Conservation (phyloP, 1,140 invertebrate genomes). For the Drosophila sproati region DNA sequence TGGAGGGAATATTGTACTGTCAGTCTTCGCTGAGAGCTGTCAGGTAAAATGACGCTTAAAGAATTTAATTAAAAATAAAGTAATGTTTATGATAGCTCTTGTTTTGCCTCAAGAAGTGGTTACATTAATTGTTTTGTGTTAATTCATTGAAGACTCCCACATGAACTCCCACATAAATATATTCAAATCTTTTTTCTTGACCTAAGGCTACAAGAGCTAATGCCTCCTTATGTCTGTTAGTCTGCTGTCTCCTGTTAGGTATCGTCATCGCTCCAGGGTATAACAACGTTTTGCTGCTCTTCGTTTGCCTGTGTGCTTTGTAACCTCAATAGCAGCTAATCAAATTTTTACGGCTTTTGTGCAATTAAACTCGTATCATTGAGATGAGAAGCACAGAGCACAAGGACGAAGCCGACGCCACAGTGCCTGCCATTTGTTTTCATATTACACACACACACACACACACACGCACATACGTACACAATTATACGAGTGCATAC, state of each 20-base stretch:
- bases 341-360: conserved; percentile 54
- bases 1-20: too few relatives aligned
- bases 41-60: too few relatives aligned
- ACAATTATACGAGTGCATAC: conserved; percentile 20
- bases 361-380: conserved; percentile 61
- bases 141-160: too few relatives aligned
- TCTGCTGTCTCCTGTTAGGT: background rate
- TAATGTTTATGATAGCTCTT: too few relatives aligned
- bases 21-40: too few relatives aligned
- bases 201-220: background rate
- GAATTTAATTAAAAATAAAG: background rate
- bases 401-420: background rate
- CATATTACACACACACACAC: conserved; percentile 45
- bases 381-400: conserved; percentile 4
- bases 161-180: too few relatives aligned
- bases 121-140: too few relatives aligned
- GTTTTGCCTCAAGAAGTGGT: too few relatives aligned
- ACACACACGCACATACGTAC: conserved; percentile 6
- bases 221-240: background rate
- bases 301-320: background rate
- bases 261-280: background rate
- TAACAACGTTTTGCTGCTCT: background rate
- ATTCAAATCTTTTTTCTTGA: too few relatives aligned
- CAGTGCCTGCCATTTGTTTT: conserved; percentile 58
- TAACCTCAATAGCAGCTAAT: conserved; percentile 41